A percentile compares a stretch with the other conserved stretches of the same genome.
Conservation (phyloP, 2,797 vertebrate genomes). For the Acanthiza pusilla region DNA sequence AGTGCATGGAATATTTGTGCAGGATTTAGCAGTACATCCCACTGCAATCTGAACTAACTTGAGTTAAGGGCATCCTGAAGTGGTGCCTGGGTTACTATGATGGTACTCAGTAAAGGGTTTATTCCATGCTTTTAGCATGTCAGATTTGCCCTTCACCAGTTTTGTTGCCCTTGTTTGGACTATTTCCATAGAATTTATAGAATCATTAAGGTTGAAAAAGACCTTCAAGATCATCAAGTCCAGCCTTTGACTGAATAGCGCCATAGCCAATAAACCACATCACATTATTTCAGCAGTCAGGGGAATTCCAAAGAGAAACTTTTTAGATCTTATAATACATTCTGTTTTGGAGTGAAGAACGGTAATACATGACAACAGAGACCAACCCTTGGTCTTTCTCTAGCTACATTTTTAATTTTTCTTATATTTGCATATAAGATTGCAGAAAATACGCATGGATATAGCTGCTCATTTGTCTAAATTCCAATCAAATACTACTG, state of each 20-base stretch:
- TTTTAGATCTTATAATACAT: neutral
- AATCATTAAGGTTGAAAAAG: neutral
- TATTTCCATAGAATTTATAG: neutral
- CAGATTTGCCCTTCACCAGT: neutral
- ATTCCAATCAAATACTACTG: slow-evolving; percentile 33
- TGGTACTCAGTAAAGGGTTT: neutral
- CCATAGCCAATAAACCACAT: neutral
- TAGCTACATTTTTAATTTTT: neutral
- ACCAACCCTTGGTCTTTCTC: neutral
- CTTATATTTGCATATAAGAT: neutral
- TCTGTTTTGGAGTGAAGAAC: neutral
- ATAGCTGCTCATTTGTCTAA: neutral
- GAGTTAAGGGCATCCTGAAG: neutral
- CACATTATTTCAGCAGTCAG: neutral
- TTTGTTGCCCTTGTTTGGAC: neutral
- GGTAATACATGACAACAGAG: neutral
- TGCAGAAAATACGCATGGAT: neutral
- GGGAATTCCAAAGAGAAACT: neutral
- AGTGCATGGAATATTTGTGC: neutral
- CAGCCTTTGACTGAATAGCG: neutral
- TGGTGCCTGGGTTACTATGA: neutral
- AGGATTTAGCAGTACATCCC: neutral
- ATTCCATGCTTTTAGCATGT: neutral
- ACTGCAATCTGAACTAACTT: neutral
- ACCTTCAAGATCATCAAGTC: neutral